Evolutionary conservation across 2,888 invertebrate genomes (phyloP), one percentile per base, ranked within the genome.

Genomic region (Bombyx huttoni): DNA sequence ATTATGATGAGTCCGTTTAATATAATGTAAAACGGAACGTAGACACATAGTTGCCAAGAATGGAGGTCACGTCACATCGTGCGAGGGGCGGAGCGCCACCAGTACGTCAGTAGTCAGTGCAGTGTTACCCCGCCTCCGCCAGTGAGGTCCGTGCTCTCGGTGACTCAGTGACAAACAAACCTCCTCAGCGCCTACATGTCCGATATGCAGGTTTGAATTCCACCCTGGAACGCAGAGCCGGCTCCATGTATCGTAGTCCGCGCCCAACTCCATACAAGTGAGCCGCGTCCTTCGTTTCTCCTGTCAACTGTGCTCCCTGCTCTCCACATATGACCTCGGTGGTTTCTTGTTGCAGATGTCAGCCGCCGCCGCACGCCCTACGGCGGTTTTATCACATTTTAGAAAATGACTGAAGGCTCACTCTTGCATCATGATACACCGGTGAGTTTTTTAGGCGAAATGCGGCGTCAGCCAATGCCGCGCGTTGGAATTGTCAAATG

Each of bases 301-400:
- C 47, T 48, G 52, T 35, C 34, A 49, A 40, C 52, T 12, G 52
- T 54, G 50, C 47, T 53, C 51, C 51, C 53, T 50, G 51, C 57
- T 67, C 61, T 61, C 55, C 66, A 68, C 71, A 66, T 66, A 79
- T 86, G 85, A 85, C 83, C 81, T 78, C 82, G 77, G 73, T 73
- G 78, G 73, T 70, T 70, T 79, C 68, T 74, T 73, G 73, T 85
- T 83, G 73, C 85, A 85, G 83, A 86, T 86, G 86, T 78, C 84
- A 84, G 72, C 85, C 83, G 72, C 81, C 80, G 72, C 83, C 84
- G 81, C 82, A 86, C 75, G 77, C 73, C 73, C 76, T 74, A 70
- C 80, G 87, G 82, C 86, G 86, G 73, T 85, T 84, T 75, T 86
- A 85, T 83, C 85, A 87, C 68, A 87, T 84, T 74, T 76, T 88